phyloP scores from a whole-genome alignment of 2,888 invertebrate species.

The Standfussiana lucernea region DNA sequence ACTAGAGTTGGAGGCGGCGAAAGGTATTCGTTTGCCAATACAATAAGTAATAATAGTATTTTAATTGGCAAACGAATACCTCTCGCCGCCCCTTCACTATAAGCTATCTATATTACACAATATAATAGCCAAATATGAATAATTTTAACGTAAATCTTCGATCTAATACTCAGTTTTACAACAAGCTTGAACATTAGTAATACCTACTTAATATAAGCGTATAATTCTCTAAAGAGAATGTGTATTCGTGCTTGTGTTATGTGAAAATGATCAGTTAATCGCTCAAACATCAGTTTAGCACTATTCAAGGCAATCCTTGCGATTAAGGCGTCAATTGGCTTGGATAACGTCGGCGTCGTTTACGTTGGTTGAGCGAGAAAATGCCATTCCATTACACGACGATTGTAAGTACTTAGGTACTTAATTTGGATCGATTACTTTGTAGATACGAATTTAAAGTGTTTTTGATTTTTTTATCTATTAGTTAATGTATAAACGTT shows the following conservation, averaged over 20 bases:
- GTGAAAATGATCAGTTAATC: conserved; percentile 55
- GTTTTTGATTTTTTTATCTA: conserved; percentile 24
- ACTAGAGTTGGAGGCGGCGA: too few species aligned
- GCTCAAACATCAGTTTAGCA: conserved; percentile 44
- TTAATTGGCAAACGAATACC: too few species aligned
- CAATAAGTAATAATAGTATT: too few species aligned
- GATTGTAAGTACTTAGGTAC: too few species aligned
- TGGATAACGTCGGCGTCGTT: conserved; percentile 42
- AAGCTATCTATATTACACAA: conserved; percentile 29
- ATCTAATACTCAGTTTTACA: conserved; percentile 46
- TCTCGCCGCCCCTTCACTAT: too few species aligned
- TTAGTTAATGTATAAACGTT: conserved; percentile 6
- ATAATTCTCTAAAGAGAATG: conserved; percentile 32
- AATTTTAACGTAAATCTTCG: conserved; percentile 51
- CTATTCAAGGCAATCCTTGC: conserved; percentile 50
- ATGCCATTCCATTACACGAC: conserved; percentile 51
- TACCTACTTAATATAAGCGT: conserved; percentile 26
- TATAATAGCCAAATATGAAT: conserved; percentile 45
- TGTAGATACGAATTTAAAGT: conserved; percentile 14
- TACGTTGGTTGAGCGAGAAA: conserved; percentile 28
- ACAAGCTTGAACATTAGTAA: conserved; percentile 40
- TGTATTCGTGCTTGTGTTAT: conserved; percentile 30
- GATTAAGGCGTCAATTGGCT: conserved; percentile 55
- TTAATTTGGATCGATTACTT: conserved; percentile 43
- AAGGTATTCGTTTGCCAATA: too few species aligned